phyloP scores from a whole-genome alignment of 2,797 vertebrate genomes.

The Xenentodon cancila region DNA sequence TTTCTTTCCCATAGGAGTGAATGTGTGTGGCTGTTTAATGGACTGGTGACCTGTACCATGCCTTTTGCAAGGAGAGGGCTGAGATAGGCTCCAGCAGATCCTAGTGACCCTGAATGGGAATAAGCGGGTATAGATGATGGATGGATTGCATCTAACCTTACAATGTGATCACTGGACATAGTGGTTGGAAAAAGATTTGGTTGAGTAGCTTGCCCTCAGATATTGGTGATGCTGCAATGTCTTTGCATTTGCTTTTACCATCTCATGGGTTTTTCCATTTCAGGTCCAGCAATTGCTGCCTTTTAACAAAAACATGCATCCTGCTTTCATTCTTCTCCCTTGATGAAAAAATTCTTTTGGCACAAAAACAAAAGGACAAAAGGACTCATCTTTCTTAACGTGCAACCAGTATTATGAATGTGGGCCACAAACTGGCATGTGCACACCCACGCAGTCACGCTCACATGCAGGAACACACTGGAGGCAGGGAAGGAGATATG shows the following conservation, averaged over 20 bases:
- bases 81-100: too few relatives aligned
- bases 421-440: slow-evolving; percentile 37
- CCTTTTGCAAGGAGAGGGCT: too few relatives aligned
- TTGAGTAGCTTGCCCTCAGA: not conserved
- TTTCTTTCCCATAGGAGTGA: too few relatives aligned
- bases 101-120: too few relatives aligned
- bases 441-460: slow-evolving; percentile 29
- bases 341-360: slow-evolving; percentile 19
- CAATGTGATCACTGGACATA: too few relatives aligned
- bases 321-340: slow-evolving; percentile 38
- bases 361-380: slow-evolving; percentile 30
- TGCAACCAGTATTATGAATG: slow-evolving; percentile 19
- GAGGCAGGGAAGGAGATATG: slow-evolving; percentile 36
- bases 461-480: slow-evolving; percentile 24
- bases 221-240: slow-evolving; percentile 5
- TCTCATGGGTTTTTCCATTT: slow-evolving; percentile 22
- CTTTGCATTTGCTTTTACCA: not conserved
- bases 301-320: slow-evolving; percentile 26
- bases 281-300: slow-evolving; percentile 16
- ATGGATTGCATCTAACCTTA: too few relatives aligned
- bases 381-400: slow-evolving; percentile 32
- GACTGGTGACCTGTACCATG: too few relatives aligned
- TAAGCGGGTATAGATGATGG: too few relatives aligned
- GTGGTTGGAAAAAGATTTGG: too few relatives aligned
- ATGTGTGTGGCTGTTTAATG: too few relatives aligned